Evolutionary conservation across 1,140 invertebrate species (phyloP).

Genomic region (Drosophila eugracilis): DNA sequence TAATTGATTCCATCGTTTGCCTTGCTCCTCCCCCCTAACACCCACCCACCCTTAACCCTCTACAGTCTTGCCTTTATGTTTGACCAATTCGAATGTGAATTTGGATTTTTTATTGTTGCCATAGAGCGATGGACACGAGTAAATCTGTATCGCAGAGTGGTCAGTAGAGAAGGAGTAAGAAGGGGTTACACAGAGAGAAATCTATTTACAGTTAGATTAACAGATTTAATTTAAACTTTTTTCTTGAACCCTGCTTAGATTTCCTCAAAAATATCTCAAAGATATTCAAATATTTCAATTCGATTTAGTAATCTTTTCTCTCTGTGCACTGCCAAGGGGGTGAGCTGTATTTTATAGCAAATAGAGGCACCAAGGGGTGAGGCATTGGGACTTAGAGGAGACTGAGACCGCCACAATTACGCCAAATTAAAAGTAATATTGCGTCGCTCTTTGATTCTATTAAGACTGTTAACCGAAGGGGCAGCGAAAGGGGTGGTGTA

Average conservation of each 20-base stretch:
- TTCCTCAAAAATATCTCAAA: no score
- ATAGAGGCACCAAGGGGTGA: background rate
- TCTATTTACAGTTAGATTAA: background rate
- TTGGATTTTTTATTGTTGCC: constrained; percentile 36
- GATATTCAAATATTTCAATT: background rate
- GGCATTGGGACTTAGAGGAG: background rate
- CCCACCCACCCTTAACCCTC: constrained; percentile 11
- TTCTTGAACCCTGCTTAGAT: no score
- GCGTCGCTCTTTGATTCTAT: constrained; percentile 78
- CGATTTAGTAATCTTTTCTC: background rate
- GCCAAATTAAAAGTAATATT: constrained; percentile 76
- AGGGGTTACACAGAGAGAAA: constrained; percentile 8
- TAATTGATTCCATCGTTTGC: constrained; percentile 70
- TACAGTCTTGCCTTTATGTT: background rate
- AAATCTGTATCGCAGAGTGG: constrained; percentile 28
- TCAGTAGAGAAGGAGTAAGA: background rate
- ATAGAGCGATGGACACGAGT: constrained; percentile 16
- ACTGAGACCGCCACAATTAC: constrained; percentile 60
- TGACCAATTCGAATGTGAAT: constrained; percentile 45
- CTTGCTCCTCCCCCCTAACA: background rate
- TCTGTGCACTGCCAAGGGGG: background rate
- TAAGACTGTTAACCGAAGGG: constrained; percentile 68
- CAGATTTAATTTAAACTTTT: background rate
- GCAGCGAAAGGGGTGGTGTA: background rate
- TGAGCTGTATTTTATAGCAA: background rate